Base-by-base conservation (phyloP, 2,888 invertebrate species). In the Hypomecis atomaria region DNA sequence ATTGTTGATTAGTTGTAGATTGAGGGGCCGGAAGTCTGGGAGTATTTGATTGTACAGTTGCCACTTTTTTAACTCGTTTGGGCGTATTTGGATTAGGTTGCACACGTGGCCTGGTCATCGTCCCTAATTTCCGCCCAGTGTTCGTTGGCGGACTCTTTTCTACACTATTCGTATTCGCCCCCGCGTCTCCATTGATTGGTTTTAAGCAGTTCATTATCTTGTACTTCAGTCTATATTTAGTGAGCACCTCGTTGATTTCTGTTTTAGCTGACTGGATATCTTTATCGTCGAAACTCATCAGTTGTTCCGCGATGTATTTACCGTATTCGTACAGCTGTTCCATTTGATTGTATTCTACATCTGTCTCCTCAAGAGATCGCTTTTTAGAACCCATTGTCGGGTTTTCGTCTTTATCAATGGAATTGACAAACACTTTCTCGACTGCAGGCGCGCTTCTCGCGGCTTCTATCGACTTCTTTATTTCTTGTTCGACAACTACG, bases 121-220 rank as follows among this genome's bases (percentile, higher is more conserved):
- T 23, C 23, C 23, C 23, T 23, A 23, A 23, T 23, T 23, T 23
- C 3, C 23, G 23, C 23, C 1, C 23, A 23, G 23, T 23, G 23
- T 23, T 23, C 23, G 23, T 1, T 23, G 23, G 23, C 23, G 23
- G 23, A 23, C 23, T 23, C 3, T 23, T 23, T 23, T 23, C 23
- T 23, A 23, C 23, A 23, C 23, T 23, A 23, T 36, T 0, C 11
- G 6, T 48, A 6, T 6, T 6, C 1, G 34, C 23, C 23, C 1
- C 6, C 5, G 38, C 0, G 7, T 50, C 5, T 37, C 13, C 36
- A 2, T 52, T 38, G n/a, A 5, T 44, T 10, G 47, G 37, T 23
- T 56, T 56, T n/a, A 47, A n/a, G 37, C 56, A 56, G 10, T 56
- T 37, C 47, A 47, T 33, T 38, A 47, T 56, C 47, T 56, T 56